phyloP scores from a whole-genome alignment of 2,888 invertebrate genomes.

The Antheraea assamensis region DNA sequence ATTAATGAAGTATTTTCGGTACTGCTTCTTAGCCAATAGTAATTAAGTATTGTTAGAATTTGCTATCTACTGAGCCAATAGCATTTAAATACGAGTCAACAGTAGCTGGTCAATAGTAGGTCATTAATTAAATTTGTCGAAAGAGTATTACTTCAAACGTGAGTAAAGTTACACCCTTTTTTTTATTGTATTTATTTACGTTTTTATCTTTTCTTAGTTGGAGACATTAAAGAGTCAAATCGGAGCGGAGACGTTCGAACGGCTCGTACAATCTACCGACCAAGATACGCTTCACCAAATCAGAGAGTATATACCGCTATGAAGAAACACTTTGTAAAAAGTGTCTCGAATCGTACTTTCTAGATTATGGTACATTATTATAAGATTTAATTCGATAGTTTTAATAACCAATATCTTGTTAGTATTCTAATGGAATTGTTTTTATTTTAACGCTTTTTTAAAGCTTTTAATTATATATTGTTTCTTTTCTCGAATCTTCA shows the following conservation, averaged over 20 bases:
- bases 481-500: not conserved
- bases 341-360: not conserved
- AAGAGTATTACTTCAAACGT: too few species aligned
- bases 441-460: not conserved
- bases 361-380: not conserved
- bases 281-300: slow-evolving; percentile 88
- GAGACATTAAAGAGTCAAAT: slow-evolving; percentile 86
- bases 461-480: not conserved
- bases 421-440: not conserved
- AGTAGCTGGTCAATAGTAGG: too few species aligned
- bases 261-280: slow-evolving; percentile 87
- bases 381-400: not conserved
- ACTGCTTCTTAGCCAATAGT: too few species aligned
- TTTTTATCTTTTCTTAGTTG: slow-evolving; percentile 76
- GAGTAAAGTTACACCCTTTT: too few species aligned
- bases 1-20: too few species aligned
- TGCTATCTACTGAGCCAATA: too few species aligned
- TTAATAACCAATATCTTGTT: not conserved
- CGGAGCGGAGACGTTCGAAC: slow-evolving; percentile 89
- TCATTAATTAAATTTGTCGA: too few species aligned
- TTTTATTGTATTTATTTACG: not conserved
- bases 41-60: too few species aligned
- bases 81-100: too few species aligned
- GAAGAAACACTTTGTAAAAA: slow-evolving; percentile 30
- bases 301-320: slow-evolving; percentile 81